Base-by-base conservation (phyloP, 2,888 invertebrate species). In the Aphidius colemani region DNA sequence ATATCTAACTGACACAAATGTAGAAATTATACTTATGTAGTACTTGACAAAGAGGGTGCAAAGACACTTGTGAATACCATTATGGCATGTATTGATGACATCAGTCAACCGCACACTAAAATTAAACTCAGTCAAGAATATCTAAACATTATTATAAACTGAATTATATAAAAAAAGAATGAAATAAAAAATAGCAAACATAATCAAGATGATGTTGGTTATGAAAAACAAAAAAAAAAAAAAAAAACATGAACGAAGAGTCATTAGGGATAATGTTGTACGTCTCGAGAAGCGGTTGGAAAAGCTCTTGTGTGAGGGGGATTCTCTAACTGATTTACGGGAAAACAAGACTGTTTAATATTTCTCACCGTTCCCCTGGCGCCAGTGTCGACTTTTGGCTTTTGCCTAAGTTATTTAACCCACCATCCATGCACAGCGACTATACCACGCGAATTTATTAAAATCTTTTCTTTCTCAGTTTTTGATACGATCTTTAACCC, bases 331-430 rank as follows among this genome's bases (percentile, higher is more conserved):
- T 81, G 81, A 81, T 81, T 81, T 79, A 80, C 78, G 78, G 74
- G 80, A 80, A 80, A 80, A 80, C 81, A 80, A 81, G 80, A 75
- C 80, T 80, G 77, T 78, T 80, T 80, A 80, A 81, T 79, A 80
- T 79, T 80, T 80, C 77, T 76, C 75, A 57, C 61, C 59, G 46
- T 72, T 75, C 75, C 73, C 75, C 67, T 74, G 79, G 77, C 78
- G 78, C 78, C 78, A 72, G 71, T 71, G 74, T 72, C 73, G 73
- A 65, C 61, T 61, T 59, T 50, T 53, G 48, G 50, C 64, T 64
- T 44, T 43, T 44, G 46, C 59, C 44, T 59, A 63, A 63, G 60
- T 65, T 63, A 58, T 67, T 68, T 58, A 64, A 60, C 62, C 64
- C 55, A 56, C 58, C 30, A 30, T 30, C 5, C 30, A 18, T 43